Base-by-base conservation (phyloP, 2,113 vertebrate genomes). In the Leptobrachium ailaonicum region DNA sequence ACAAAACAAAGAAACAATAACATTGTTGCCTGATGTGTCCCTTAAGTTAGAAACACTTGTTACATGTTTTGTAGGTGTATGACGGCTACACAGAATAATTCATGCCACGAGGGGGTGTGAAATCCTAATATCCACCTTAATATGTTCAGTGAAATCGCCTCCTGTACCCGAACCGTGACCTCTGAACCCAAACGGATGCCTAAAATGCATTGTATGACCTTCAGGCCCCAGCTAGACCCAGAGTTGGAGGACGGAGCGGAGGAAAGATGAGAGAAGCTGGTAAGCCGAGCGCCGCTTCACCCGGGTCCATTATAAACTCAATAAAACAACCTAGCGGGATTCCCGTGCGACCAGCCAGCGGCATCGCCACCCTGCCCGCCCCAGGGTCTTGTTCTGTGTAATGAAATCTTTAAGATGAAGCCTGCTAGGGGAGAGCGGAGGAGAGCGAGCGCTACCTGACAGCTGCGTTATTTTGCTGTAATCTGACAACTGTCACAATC, bases 401-500 rank as follows among this genome's bases (percentile, higher is more conserved):
- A 77, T 77, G 43, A 71, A 47, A 45, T 60, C 43, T 40, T 63
- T 4, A 20, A 58, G 32, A 50, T 8, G 45, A 43, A 66, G 69
- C 77, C 66, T 72, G 63, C 56, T 13, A 64, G 69, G 45, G 69
- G 60, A 72, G 58, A 32, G n/a, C 42, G 60, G n/a, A 64, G 60
- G 56, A 63, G n/a, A 10, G 69, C 42, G 8, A 42, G 10, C 9
- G 10, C 9, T 14, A 2, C 14, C 43, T 41, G 77, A 79, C 77
- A 72, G 60, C 58, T 79, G 77, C 69, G 54, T 13, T 1, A n/a
- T 45, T 72, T 66, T 67, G 47, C 11, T 64, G 63, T 50, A 79
- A 79, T 79, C 58, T 66, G 69, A 72, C 69, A 66, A 79, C 58
- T 79, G 69, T 79, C 77, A 79, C 77, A 79, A 72, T 7, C 45